phyloP scores from a whole-genome alignment of 2,888 invertebrate genomes.

The Lysandra coridon region DNA sequence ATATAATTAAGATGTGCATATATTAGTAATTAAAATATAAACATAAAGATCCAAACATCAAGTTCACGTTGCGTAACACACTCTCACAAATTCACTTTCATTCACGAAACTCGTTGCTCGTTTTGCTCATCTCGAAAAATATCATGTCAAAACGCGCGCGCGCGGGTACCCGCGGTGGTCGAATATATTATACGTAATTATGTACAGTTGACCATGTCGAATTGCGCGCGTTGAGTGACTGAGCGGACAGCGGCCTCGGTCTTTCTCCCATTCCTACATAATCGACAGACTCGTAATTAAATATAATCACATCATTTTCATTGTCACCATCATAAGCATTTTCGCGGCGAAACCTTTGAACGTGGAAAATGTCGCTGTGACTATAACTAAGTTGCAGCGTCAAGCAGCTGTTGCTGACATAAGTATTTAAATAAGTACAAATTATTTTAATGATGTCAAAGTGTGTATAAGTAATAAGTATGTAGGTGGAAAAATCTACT shows the following conservation, averaged over 20 bases:
- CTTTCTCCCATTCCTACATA: conserved; percentile 79
- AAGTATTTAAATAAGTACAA: background rate
- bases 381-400: background rate
- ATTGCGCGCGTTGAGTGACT: conserved; percentile 75
- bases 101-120: conserved; percentile 62
- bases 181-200: conserved; percentile 57
- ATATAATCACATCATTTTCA: conserved; percentile 18
- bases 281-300: conserved; percentile 35
- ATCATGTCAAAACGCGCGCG: conserved; percentile 51
- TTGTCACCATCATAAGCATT: conserved; percentile 30
- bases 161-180: conserved; percentile 45
- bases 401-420: background rate
- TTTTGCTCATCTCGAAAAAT: conserved; percentile 40
- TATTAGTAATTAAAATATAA: conserved; percentile 32
- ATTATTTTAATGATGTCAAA: background rate
- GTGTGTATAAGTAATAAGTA: no score
- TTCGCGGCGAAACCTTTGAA: conserved; percentile 16
- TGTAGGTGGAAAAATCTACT: no score
- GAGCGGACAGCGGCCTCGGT: conserved; percentile 65
- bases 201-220: conserved; percentile 77
- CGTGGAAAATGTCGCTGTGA: background rate
- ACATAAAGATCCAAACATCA: conserved; percentile 29
- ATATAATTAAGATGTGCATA: background rate
- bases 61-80: conserved; percentile 61
- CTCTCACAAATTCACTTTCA: conserved; percentile 77